Base-by-base conservation (phyloP, 2,888 invertebrate species). In the Crepidodera aurea region DNA sequence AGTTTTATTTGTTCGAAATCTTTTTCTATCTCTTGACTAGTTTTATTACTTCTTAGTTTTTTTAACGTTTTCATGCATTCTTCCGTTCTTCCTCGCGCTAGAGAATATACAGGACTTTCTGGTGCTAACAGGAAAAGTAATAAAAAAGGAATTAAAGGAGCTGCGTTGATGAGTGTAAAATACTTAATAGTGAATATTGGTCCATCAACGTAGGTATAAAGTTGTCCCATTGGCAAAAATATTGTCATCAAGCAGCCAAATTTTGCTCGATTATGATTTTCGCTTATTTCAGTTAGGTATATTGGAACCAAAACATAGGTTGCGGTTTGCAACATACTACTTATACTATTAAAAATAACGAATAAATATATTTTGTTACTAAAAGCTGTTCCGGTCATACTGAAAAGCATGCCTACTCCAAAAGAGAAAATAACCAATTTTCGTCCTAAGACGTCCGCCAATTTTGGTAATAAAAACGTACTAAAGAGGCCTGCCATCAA, bases 41-140 rank as follows among this genome's bases (percentile, higher is more conserved):
- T 48, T 39, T 56, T 56, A 12, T 56, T 44, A 10, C 18, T 39
- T 37, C 64, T 18, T 0, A 60, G 19, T 19, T 39, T 56, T 16
- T 16, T 29, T 16, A 64, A 25, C 0, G 56, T 19, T 5, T 6
- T 27, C 12, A 22, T 37, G 34, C 60, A 55, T 22, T 51, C 44
- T 1, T 25, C n/a, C 22, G 22, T 5, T 16, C 51, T 60, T 6
- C 55, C 48, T 19, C 40, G 37, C 16, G 13, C 10, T n/a, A 51
- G 12, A 2, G 54, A 16, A 37, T 51, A 55, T 0, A 27, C 16
- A 13, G 63, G 59, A 34, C 44, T 29, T 42, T 63, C 63, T 1
- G 63, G 60, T 10, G 42, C n/a, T 1, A 42, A 22, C 3, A 18
- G 8, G 6, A 55, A 37, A 5, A 50, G 16, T 12, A 29, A 4